Conservation (phyloP, 2,797 vertebrate genomes). For the Pyrocephalus nanus region DNA sequence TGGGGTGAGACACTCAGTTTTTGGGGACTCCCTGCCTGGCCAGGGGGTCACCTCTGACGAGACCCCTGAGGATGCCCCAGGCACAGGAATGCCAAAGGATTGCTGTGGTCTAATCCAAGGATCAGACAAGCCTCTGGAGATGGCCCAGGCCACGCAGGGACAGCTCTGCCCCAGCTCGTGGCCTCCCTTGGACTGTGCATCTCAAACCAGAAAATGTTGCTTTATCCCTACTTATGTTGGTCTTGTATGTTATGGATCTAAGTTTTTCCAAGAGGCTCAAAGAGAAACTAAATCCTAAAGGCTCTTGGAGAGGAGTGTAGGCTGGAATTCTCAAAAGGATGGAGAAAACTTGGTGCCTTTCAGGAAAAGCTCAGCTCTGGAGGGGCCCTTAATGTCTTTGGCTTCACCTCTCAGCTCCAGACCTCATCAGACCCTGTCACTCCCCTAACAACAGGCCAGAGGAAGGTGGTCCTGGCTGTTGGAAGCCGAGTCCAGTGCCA, state of each 20-base stretch:
- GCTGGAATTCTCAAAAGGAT: not conserved
- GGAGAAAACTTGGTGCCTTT: not conserved
- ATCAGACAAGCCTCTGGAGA: not conserved
- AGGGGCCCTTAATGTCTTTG: not conserved
- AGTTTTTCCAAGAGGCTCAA: not conserved
- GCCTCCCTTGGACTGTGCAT: not conserved
- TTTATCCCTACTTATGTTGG: not conserved
- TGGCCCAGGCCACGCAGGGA: not conserved
- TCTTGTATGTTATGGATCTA: not conserved
- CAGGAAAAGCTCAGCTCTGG: not conserved
- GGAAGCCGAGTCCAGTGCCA: not conserved
- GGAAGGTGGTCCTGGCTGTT: not conserved
- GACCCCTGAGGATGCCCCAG: not conserved
- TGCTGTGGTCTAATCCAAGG: not conserved
- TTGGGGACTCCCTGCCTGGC: not conserved
- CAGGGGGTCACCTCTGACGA: not conserved
- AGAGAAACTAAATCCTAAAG: not conserved
- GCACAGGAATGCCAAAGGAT: not conserved
- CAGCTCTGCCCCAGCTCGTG: not conserved
- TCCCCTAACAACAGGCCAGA: not conserved
- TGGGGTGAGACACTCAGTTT: not conserved
- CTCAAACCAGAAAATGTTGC: not conserved
- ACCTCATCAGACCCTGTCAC: too few relatives aligned
- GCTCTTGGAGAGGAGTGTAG: fast-evolving
- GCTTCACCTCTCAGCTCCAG: not conserved